A percentile compares a stretch with the other conserved stretches of the same genome.
phyloP scores from a whole-genome alignment of 2,113 vertebrate genomes.

The Podarcis cretensis region DNA sequence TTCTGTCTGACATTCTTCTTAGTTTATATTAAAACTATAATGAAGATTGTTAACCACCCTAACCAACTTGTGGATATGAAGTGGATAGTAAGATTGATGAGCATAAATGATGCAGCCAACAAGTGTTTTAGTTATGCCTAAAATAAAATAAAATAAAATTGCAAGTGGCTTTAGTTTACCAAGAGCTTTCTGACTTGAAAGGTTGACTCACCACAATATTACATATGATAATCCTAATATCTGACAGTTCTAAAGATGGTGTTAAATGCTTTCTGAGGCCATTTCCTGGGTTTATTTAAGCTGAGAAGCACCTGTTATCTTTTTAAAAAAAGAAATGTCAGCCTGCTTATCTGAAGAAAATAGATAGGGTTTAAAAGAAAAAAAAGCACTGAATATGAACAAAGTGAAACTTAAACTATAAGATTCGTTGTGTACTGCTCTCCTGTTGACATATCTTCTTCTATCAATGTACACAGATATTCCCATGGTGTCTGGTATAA shows the following conservation, averaged over 20 bases:
- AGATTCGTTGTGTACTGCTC: slow-evolving; percentile 30
- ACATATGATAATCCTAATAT: slow-evolving; percentile 27
- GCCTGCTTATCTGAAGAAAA: slow-evolving; percentile 43
- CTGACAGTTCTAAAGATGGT: slow-evolving; percentile 45
- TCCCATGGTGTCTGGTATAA: slow-evolving; percentile 33
- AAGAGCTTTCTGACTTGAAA: not conserved
- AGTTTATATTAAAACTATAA: not conserved
- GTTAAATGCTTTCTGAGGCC: slow-evolving; percentile 50
- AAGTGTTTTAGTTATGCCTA: slow-evolving; percentile 17
- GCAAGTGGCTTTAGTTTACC: slow-evolving; percentile 39
- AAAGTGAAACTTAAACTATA: not conserved
- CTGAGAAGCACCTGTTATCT: slow-evolving; percentile 50
- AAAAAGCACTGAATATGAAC: slow-evolving; percentile 20
- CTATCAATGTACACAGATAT: slow-evolving; percentile 29
- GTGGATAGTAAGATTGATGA: not conserved
- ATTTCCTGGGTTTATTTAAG: slow-evolving; percentile 50
- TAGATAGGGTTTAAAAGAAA: slow-evolving; percentile 4
- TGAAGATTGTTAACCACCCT: not conserved
- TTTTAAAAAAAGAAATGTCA: slow-evolving; percentile 39
- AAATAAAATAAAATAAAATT: slow-evolving; percentile 39
- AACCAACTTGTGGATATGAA: not conserved
- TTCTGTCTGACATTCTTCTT: not conserved
- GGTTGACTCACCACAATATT: not conserved
- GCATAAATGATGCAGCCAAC: slow-evolving; percentile 26
- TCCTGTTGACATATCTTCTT: slow-evolving; percentile 28